phyloP scores from a whole-genome alignment of 2,888 invertebrate species.

The Acronicta aceris region DNA sequence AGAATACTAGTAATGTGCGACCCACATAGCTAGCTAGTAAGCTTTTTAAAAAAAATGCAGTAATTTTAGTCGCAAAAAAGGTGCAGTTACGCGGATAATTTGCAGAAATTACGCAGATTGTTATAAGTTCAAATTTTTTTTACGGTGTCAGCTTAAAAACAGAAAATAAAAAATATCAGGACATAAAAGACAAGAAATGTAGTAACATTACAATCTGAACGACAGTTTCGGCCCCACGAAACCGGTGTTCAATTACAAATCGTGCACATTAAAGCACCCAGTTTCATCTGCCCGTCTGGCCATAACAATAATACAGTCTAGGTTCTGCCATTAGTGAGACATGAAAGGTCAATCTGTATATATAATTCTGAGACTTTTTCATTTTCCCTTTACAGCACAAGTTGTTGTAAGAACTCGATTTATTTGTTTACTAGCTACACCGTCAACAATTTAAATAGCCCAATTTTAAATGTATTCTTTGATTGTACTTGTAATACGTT shows the following conservation, averaged over 20 bases:
- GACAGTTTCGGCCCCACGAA: constrained; percentile 24
- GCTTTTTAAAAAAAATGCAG: too few species aligned
- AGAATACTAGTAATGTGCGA: too few species aligned
- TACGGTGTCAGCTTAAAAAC: not conserved
- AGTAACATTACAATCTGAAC: constrained; percentile 10
- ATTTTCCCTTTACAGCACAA: not conserved
- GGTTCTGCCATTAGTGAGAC: constrained; percentile 47
- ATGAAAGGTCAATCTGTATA: constrained; percentile 61
- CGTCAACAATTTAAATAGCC: not conserved
- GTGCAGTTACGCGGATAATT: too few species aligned
- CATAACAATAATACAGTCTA: constrained; percentile 54
- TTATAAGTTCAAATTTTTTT: too few species aligned
- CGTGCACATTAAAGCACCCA: constrained; percentile 41
- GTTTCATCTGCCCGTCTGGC: constrained; percentile 36
- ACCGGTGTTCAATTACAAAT: constrained; percentile 42
- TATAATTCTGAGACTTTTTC: constrained; percentile 21
- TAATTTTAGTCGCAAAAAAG: too few species aligned
- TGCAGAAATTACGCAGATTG: too few species aligned
- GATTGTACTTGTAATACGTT: too few species aligned
- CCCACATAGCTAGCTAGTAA: too few species aligned
- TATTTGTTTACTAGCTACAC: constrained; percentile 9
- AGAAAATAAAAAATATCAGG: not conserved
- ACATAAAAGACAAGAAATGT: not conserved
- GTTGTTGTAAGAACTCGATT: constrained; percentile 7
- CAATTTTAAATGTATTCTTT: too few species aligned